Evolutionary conservation across 1,140 invertebrate genomes (phyloP).

Genomic region (Eciton burchellii): DNA sequence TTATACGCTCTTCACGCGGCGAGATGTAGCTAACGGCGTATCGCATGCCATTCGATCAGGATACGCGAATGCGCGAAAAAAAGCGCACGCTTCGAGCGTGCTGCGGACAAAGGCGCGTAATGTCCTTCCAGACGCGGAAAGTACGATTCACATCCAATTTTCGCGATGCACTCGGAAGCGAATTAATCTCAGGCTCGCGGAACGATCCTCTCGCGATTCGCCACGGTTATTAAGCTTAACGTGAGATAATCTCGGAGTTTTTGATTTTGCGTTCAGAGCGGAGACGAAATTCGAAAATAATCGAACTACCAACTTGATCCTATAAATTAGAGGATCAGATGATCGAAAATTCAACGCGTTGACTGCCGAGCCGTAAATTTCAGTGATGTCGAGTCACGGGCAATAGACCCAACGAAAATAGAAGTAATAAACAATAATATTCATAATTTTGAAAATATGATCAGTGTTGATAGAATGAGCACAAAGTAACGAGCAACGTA

Average conservation of each 20-base stretch:
- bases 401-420: too few relatives aligned
- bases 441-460: too few relatives aligned
- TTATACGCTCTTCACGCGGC: neutral
- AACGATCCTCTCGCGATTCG: neutral
- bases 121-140: neutral
- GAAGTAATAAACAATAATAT: too few relatives aligned
- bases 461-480: too few relatives aligned
- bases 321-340: slow-evolving; percentile 1
- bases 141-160: neutral
- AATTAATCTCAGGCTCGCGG: slow-evolving; percentile 4
- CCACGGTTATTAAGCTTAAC: neutral
- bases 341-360: too few relatives aligned
- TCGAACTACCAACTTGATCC: neutral
- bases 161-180: neutral
- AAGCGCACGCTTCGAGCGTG: neutral
- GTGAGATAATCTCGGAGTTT: slow-evolving; percentile 16
- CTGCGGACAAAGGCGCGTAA: neutral
- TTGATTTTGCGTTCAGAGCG: neutral
- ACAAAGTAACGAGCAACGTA: too few relatives aligned
- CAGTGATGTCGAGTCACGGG: too few relatives aligned
- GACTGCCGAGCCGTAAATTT: too few relatives aligned
- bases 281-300: slow-evolving; percentile 8
- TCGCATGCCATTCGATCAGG: slow-evolving; percentile 20
- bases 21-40: slow-evolving; percentile 21
- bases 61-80: neutral